Conservation (phyloP, 2,888 invertebrate species). For the Timema podura region DNA sequence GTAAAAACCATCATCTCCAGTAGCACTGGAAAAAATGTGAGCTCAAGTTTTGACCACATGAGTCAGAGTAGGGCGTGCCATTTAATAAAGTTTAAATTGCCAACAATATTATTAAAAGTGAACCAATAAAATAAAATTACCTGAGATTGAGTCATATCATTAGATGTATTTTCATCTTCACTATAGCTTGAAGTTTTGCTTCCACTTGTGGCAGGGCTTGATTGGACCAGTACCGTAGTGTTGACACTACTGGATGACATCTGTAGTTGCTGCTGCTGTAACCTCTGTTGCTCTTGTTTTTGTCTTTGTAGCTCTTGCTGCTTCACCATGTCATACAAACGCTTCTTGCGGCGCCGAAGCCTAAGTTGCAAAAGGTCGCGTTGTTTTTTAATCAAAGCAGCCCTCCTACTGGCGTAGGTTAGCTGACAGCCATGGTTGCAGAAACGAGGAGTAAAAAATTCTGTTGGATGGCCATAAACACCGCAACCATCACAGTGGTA, state of each 20-base stretch:
- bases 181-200: slow-evolving; percentile 12
- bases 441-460: slow-evolving; percentile 74
- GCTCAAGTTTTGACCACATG: too few species aligned
- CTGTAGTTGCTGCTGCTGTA: slow-evolving; percentile 15
- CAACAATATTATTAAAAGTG: too few species aligned
- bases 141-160: slow-evolving; percentile 11
- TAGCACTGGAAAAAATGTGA: too few species aligned
- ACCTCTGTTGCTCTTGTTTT: slow-evolving; percentile 11
- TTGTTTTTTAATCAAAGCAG: slow-evolving; percentile 35
- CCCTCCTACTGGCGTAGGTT: slow-evolving; percentile 44
- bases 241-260: not conserved
- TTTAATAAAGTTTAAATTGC: too few species aligned
- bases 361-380: slow-evolving; percentile 25
- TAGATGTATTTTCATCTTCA: slow-evolving; percentile 9
- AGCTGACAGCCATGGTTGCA: slow-evolving; percentile 69
- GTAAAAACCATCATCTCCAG: too few species aligned
- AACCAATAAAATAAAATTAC: not conserved
- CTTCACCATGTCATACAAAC: slow-evolving; percentile 22
- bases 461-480: slow-evolving; percentile 76
- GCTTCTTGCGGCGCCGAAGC: slow-evolving; percentile 24
- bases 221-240: not conserved
- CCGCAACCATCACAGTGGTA: slow-evolving; percentile 80
- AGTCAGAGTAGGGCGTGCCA: too few species aligned
- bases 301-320: slow-evolving; percentile 20
- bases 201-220: not conserved